Evolutionary conservation across 2,797 vertebrate genomes (phyloP).

Genomic region (Sebastes elongatus): DNA sequence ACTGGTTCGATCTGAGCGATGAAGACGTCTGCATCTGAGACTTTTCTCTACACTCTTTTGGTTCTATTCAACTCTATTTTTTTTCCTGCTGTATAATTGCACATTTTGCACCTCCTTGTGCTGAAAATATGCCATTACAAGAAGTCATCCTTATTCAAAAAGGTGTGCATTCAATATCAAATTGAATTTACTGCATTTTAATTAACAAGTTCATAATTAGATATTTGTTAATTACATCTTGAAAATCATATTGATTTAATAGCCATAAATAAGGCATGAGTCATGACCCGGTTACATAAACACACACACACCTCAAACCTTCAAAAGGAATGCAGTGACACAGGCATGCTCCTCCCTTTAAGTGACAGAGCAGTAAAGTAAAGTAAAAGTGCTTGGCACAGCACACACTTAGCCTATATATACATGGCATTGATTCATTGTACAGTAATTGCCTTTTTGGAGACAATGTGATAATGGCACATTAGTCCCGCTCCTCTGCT

Average conservation of each 20-base stretch:
- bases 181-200: neutral
- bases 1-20: neutral
- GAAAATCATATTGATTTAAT: neutral
- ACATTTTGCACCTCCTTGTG: constrained; percentile 52
- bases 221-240: neutral
- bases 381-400: neutral
- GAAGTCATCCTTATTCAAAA: neutral
- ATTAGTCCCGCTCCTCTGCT: neutral
- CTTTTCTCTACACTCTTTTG: neutral
- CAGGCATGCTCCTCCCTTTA: constrained; percentile 45
- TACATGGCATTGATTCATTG: neutral
- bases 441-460: neutral
- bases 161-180: neutral
- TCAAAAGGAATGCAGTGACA: constrained; percentile 59
- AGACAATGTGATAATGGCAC: neutral
- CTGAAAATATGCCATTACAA: constrained; percentile 15
- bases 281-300: neutral
- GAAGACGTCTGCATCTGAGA: neutral
- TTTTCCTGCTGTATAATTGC: neutral
- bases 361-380: constrained; percentile 1
- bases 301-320: constrained; percentile 30
- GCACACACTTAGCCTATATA: neutral
- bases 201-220: neutral
- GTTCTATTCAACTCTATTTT: neutral
- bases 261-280: neutral